phyloP scores from a whole-genome alignment of 1,140 invertebrate genomes.

The Frieseomelitta varia region DNA sequence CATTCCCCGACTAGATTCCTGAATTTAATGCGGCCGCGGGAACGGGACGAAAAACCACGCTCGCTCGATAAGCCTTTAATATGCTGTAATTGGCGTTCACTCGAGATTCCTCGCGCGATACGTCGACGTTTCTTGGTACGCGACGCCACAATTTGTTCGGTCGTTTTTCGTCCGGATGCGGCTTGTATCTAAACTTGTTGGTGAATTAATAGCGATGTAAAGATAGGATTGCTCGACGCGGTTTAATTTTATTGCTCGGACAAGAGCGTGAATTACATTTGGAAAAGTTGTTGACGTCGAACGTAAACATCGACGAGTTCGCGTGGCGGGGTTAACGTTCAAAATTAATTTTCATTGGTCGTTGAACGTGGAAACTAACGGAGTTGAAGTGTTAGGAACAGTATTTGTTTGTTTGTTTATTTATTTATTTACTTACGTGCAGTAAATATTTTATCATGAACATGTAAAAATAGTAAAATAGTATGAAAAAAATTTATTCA shows the following conservation, averaged over 20 bases:
- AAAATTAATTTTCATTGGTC: too few species aligned
- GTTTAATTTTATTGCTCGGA: not conserved
- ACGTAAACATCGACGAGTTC: not conserved
- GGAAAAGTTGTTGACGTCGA: not conserved
- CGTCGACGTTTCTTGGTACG: slow-evolving; percentile 1
- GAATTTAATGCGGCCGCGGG: slow-evolving; percentile 34
- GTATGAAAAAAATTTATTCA: too few species aligned
- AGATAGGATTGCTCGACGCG: not conserved
- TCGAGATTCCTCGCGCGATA: slow-evolving; percentile 25
- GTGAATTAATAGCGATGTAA: slow-evolving; percentile 14
- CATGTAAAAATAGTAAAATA: too few species aligned
- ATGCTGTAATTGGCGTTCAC: slow-evolving; percentile 42
- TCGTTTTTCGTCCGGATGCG: not conserved
- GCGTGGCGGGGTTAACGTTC: too few species aligned
- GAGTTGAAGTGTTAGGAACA: too few species aligned
- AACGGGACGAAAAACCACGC: slow-evolving; percentile 27
- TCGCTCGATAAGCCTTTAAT: slow-evolving; percentile 35
- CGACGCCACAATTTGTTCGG: slow-evolving; percentile 22
- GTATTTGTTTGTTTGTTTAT: too few species aligned
- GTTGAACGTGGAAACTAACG: too few species aligned
- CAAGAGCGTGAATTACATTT: not conserved
- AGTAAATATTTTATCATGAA: too few species aligned
- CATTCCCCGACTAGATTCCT: slow-evolving; percentile 46
- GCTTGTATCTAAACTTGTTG: not conserved
- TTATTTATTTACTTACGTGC: too few species aligned